Percentiles rank a stretch among this genome's conserved stretches.
Evolutionary conservation across 2,113 vertebrate genomes (phyloP).

Genomic region (Anseranas semipalmata): DNA sequence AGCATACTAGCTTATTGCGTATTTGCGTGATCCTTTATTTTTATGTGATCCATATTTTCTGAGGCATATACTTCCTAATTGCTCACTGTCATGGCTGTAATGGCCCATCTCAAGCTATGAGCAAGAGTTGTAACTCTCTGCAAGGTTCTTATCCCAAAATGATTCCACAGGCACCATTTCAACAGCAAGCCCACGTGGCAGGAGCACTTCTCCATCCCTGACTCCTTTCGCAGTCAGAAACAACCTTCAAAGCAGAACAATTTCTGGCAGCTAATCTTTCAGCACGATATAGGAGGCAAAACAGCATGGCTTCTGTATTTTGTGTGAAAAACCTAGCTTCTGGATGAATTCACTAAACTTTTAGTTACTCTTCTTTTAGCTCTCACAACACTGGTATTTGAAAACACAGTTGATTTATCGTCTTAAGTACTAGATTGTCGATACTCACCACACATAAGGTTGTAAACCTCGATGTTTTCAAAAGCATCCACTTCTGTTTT

Average conservation of each 20-base stretch:
- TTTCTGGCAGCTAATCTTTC: neutral
- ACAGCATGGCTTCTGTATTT: neutral
- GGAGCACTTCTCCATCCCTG: neutral
- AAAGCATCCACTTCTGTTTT: constrained; percentile 84
- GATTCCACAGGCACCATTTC: neutral
- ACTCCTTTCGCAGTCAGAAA: neutral
- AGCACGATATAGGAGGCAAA: neutral
- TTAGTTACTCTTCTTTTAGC: neutral
- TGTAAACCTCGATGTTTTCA: constrained; percentile 97
- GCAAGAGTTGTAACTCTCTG: neutral
- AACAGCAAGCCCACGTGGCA: neutral
- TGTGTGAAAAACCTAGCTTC: neutral
- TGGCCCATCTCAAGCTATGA: neutral
- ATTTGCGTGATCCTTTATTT: neutral
- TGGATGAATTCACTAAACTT: neutral
- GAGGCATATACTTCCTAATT: neutral
- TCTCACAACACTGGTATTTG: neutral
- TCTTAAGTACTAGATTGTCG: neutral
- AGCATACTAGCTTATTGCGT: neutral
- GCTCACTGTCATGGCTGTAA: neutral
- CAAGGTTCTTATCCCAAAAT: neutral
- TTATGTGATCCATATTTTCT: neutral
- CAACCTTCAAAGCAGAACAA: neutral
- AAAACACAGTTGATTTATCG: neutral
- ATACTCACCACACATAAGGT: constrained; percentile 94